Conservation (phyloP, 1,140 invertebrate genomes). For the Drosophila sturtevanti region DNA sequence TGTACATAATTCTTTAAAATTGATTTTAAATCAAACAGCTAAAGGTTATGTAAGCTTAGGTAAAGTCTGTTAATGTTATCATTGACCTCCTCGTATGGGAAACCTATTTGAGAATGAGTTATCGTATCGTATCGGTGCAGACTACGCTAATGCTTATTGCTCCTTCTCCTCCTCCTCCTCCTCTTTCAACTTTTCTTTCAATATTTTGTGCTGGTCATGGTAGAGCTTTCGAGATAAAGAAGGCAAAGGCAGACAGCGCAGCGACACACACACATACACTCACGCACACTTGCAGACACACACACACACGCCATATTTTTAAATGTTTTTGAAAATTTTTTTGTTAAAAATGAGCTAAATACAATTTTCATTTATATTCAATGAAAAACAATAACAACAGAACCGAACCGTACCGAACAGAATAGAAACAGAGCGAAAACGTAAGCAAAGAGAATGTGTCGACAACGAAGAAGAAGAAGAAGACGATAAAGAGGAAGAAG, state of each 20-base stretch:
- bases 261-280: constrained; percentile 20
- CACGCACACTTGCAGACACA: constrained; percentile 20
- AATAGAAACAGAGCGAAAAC: background rate
- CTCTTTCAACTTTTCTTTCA: constrained; percentile 49
- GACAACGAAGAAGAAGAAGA: constrained; percentile 39
- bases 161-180: constrained; percentile 9
- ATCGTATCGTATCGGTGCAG: too few relatives aligned
- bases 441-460: constrained; percentile 4
- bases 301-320: constrained; percentile 18
- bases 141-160: background rate
- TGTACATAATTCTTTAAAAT: too few relatives aligned
- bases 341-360: constrained; percentile 49
- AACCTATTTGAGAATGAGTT: background rate
- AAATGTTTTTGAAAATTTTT: constrained; percentile 22
- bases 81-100: background rate
- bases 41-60: too few relatives aligned
- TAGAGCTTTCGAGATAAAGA: constrained; percentile 55
- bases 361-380: constrained; percentile 48
- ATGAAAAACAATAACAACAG: constrained; percentile 69
- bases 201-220: constrained; percentile 73
- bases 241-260: constrained; percentile 31
- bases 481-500: constrained; percentile 24
- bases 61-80: background rate
- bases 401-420: background rate
- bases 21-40: too few relatives aligned